Base-by-base conservation (phyloP, 2,888 invertebrate genomes). In the Dicyrtoma fusca region DNA sequence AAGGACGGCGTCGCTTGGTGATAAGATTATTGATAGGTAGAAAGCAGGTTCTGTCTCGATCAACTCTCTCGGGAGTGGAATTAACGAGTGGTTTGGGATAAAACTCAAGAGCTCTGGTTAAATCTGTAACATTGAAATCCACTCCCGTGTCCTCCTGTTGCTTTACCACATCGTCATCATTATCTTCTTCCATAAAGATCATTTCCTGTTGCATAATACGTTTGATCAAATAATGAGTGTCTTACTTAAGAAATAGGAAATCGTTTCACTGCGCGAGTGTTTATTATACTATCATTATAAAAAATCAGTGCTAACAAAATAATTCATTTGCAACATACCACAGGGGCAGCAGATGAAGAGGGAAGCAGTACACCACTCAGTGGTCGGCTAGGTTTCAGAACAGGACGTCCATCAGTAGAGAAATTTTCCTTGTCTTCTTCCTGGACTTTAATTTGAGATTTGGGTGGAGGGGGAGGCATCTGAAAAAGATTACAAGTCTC, bases 101-200 rank as follows among this genome's bases (percentile, higher is more conserved):
- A 25, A 76, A 64, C 0, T 69, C 42, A 1, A 80, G 62, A 14
- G 71, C 75, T 34, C 65, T 45, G 0, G 80, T 80, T 3, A 80
- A 63, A 70, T 80, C 76, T 1, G 77, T 70, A 4, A 77, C 70
- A 65, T 79, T 76, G 51, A 78, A 74, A 65, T 76, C 73, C 11
- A 47, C 42, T 14, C 70, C 70, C 19, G 69, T 71, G 34, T 72
- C 70, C 17, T 71, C 62, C 13, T 69, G 69, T 25, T 64, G 57
- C 13, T 64, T 25, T 5, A 77, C 1, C 44, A 76, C 69, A 1
- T 45, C 34, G 17, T 75, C 76, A 26, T 74, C 74, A 1, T 63
- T 64, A 25, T 66, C 72, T 1, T 71, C 64, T 53, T 71, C 71
- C 3, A 3, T 55, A 21, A 26, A 70, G 19, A 70, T 42, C 11